phyloP scores from a whole-genome alignment of 2,888 invertebrate genomes.

The Aquatica leii region DNA sequence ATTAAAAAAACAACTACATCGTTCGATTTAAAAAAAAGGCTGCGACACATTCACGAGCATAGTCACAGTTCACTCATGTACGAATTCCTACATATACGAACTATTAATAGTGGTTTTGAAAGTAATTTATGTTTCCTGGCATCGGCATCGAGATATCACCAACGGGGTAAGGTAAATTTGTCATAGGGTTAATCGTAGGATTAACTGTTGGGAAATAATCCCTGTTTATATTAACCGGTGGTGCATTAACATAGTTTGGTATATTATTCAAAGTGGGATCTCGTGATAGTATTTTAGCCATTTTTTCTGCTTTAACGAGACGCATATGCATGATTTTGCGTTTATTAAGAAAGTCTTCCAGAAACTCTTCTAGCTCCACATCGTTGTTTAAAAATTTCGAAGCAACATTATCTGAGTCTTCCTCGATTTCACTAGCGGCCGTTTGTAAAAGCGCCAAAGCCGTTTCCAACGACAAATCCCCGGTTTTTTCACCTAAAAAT shows the following conservation, averaged over 20 bases:
- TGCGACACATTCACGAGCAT: too few species aligned
- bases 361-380: constrained; percentile 79
- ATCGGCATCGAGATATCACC: constrained; percentile 82
- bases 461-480: constrained; percentile 83
- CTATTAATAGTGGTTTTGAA: constrained; percentile 55
- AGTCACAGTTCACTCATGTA: too few species aligned
- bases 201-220: constrained; percentile 59
- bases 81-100: too few species aligned
- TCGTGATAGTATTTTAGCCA: constrained; percentile 74
- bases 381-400: constrained; percentile 81
- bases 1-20: too few species aligned
- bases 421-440: constrained; percentile 91
- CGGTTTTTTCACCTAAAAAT: constrained; percentile 74
- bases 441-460: constrained; percentile 89
- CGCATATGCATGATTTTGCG: constrained; percentile 82
- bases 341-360: constrained; percentile 81
- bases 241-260: constrained; percentile 57
- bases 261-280: constrained; percentile 52
- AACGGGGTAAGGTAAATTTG: constrained; percentile 71
- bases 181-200: constrained; percentile 51
- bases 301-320: constrained; percentile 93
- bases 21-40: too few species aligned
- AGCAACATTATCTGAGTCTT: constrained; percentile 86
- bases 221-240: constrained; percentile 55
- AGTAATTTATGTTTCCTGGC: constrained; percentile 64